These are phyloP conservation scores for Diabrotica virgifera DNA, from an alignment of 1,140 invertebrate genomes.

Conservation along the genomic window DNA sequence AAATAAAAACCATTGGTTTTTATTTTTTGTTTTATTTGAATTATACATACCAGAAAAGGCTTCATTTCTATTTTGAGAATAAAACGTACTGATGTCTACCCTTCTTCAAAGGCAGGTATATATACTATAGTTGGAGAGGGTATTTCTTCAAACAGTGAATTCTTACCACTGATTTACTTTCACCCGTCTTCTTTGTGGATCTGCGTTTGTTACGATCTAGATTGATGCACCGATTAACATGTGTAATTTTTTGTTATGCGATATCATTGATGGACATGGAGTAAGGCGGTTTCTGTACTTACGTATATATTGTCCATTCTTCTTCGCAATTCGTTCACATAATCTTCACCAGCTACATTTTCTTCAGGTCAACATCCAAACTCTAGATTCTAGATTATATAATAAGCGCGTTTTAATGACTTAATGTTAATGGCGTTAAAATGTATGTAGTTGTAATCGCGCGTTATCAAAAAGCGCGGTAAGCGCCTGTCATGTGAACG, in stretches of 20 bases:
- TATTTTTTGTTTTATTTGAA: background rate
- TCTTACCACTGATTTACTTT: conserved; percentile 17
- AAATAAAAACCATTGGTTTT: too few relatives aligned
- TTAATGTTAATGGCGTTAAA: too few relatives aligned
- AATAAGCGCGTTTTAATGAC: too few relatives aligned
- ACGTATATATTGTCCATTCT: too few relatives aligned
- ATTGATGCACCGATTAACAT: conserved; percentile 11
- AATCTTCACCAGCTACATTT: too few relatives aligned
- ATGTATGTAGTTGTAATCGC: too few relatives aligned
- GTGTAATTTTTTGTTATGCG: background rate
- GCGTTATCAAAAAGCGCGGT: too few relatives aligned
- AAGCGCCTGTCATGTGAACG: too few relatives aligned
- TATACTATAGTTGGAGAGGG: conserved; percentile 39
- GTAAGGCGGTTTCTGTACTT: background rate
- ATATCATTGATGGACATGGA: background rate
- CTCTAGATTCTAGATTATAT: too few relatives aligned
- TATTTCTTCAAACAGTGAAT: conserved; percentile 21
- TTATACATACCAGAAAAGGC: conserved; percentile 38
- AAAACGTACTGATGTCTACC: conserved; percentile 37
- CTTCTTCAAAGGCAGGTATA: conserved; percentile 36
- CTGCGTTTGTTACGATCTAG: conserved; percentile 3
- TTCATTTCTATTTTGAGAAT: conserved; percentile 35
- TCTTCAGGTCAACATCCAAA: too few relatives aligned
- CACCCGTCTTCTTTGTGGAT: conserved; percentile 12
- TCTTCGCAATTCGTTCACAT: too few relatives aligned